A percentile compares a stretch with the other conserved stretches of the same genome.
Evolutionary conservation across 2,888 invertebrate species (phyloP).

Genomic region (Lordiphosa fenestrarum): DNA sequence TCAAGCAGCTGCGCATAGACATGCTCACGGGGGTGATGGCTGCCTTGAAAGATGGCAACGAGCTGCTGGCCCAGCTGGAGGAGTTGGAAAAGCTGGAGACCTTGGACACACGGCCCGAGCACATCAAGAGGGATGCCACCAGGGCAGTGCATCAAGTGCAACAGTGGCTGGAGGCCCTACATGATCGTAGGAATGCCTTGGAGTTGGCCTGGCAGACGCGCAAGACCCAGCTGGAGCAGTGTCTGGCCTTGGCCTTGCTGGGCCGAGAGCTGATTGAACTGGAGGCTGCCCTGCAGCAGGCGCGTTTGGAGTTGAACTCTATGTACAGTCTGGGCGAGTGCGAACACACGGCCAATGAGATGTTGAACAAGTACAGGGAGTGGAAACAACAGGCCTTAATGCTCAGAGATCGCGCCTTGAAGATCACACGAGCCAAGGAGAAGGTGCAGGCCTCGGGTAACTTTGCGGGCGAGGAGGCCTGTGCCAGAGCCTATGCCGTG

Average conservation of each 20-base stretch:
- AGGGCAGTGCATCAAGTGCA: constrained; percentile 85
- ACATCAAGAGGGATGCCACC: constrained; percentile 82
- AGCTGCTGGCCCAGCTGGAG: constrained; percentile 86
- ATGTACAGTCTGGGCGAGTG: constrained; percentile 85
- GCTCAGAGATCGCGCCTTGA: constrained; percentile 87
- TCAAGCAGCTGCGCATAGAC: constrained; percentile 86
- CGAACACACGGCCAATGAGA: constrained; percentile 84
- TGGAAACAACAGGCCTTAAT: constrained; percentile 87
- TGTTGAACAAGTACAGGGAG: constrained; percentile 86
- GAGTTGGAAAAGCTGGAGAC: constrained; percentile 88
- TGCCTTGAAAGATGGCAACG: constrained; percentile 90
- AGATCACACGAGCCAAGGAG: constrained; percentile 89
- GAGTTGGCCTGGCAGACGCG: constrained; percentile 86
- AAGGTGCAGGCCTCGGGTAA: constrained; percentile 86
- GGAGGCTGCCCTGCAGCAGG: constrained; percentile 83
- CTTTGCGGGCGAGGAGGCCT: constrained; percentile 86
- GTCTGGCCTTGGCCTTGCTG: constrained; percentile 86
- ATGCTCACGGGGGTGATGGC: constrained; percentile 89
- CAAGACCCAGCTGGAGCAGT: constrained; percentile 89
- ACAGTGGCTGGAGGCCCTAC: constrained; percentile 87
- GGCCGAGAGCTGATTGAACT: constrained; percentile 86
- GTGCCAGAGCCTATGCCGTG: constrained; percentile 85
- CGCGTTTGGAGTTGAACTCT: constrained; percentile 82
- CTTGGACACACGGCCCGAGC: constrained; percentile 87
- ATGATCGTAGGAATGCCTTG: constrained; percentile 86